Evolutionary conservation across 2,113 vertebrate genomes (phyloP).

Genomic region (Antechinus flavipes): DNA sequence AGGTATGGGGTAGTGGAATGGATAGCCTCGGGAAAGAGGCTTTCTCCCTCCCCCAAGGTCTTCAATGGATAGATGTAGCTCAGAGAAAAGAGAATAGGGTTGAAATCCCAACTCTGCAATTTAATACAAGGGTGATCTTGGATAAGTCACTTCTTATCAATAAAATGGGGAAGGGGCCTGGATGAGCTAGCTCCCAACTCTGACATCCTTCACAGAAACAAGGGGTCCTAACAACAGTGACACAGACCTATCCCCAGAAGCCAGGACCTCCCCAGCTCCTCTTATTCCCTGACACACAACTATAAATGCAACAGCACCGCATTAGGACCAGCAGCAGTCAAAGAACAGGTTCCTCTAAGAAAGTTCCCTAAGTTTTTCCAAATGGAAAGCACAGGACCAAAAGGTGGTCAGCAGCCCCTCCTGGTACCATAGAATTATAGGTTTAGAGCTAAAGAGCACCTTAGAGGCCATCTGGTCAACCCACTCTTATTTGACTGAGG

Average conservation of each 20-base stretch:
- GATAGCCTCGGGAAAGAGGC: neutral
- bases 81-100: conserved; percentile 13
- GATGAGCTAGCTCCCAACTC: neutral
- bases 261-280: neutral
- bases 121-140: neutral
- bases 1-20: neutral
- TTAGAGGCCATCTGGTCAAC: neutral
- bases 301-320: neutral
- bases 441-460: neutral
- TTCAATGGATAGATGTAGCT: too few species aligned
- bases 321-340: too few species aligned
- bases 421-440: neutral
- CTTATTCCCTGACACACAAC: neutral
- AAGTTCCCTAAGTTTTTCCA: neutral
- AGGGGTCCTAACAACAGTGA: neutral
- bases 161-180: conserved; percentile 6
- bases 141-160: conserved; percentile 4
- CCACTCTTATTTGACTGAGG: neutral
- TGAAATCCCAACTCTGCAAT: neutral
- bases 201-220: neutral
- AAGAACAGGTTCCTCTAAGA: neutral
- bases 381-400: neutral
- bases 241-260: neutral
- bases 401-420: too few species aligned
- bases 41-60: neutral